A percentile compares a stretch with the other conserved stretches of the same genome.
These are phyloP conservation scores for Polyploca ridens DNA, from an alignment of 2,888 invertebrate species.

Conservation along the genomic window DNA sequence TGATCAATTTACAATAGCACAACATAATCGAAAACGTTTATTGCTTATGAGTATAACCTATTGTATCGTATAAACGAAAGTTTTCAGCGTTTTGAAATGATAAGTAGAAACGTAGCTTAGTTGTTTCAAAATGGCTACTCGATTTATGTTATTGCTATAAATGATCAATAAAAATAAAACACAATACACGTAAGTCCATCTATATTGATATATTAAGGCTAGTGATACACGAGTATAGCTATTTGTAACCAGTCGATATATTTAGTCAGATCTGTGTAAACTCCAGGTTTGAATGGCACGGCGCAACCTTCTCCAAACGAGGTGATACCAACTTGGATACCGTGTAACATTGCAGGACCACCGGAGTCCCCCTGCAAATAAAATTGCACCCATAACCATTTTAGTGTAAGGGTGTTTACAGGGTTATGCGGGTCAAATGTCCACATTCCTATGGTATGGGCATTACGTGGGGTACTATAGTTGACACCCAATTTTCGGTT, in stretches of 20 bases:
- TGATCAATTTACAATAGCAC: constrained; percentile 45
- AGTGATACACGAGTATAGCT: background rate
- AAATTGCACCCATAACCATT: constrained; percentile 20
- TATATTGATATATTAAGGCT: background rate
- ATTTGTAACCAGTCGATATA: background rate
- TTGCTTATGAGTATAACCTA: constrained; percentile 33
- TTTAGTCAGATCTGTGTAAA: constrained; percentile 47
- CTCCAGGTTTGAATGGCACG: constrained; percentile 44
- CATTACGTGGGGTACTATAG: background rate
- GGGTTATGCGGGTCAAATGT: constrained; percentile 6
- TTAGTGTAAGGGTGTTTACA: background rate
- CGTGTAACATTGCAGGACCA: constrained; percentile 48
- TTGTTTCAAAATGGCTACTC: constrained; percentile 4
- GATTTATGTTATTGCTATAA: background rate
- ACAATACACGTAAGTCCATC: background rate
- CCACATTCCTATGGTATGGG: background rate
- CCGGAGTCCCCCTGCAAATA: constrained; percentile 36
- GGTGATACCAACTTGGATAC: constrained; percentile 45
- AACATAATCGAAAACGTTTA: constrained; percentile 33
- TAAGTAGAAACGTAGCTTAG: constrained; percentile 2
- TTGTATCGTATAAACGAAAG: constrained; percentile 31
- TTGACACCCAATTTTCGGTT: background rate
- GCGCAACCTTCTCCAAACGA: constrained; percentile 56
- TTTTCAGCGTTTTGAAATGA: constrained; percentile 29
- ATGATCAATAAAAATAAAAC: too few species aligned